Conservation (phyloP, 1,140 invertebrate genomes). For the Mya arenaria region DNA sequence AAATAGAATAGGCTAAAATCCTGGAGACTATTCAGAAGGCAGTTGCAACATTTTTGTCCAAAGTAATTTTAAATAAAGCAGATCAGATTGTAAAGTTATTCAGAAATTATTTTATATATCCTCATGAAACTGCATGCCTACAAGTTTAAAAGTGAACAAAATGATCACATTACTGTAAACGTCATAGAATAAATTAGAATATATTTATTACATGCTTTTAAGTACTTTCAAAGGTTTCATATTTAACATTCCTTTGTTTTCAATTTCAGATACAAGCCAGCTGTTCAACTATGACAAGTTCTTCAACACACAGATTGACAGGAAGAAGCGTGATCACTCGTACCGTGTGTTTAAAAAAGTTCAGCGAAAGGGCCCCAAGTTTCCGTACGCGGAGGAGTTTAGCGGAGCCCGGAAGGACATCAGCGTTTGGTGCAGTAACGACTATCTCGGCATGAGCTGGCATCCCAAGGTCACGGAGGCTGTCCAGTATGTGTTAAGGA, state of each 20-base stretch:
- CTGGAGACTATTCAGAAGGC: too few species aligned
- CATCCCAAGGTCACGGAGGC: constrained; percentile 93
- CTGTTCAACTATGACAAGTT: constrained; percentile 94
- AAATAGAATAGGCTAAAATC: too few species aligned
- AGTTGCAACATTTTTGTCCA: too few species aligned
- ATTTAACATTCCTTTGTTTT: background rate
- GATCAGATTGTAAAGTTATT: too few species aligned
- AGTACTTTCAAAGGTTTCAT: too few species aligned
- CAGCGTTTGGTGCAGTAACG: constrained; percentile 99
- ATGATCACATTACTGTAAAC: too few species aligned
- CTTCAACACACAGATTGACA: constrained; percentile 94
- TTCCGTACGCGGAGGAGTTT: constrained; percentile 93
- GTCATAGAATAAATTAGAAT: too few species aligned
- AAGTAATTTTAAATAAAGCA: too few species aligned
- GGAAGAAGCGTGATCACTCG: constrained; percentile 97
- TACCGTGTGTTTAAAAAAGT: constrained; percentile 99
- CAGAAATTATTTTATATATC: too few species aligned
- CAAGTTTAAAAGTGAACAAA: too few species aligned
- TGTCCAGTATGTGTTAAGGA: constrained; percentile 86
- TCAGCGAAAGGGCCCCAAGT: constrained; percentile 90
- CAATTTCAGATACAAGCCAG: background rate
- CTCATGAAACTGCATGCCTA: too few species aligned
- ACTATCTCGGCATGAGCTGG: constrained; percentile 97
- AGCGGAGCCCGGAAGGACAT: constrained; percentile 86
- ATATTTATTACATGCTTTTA: too few species aligned